Base-by-base conservation (phyloP, 2,888 invertebrate genomes). In the Eristalinus aeneus region DNA sequence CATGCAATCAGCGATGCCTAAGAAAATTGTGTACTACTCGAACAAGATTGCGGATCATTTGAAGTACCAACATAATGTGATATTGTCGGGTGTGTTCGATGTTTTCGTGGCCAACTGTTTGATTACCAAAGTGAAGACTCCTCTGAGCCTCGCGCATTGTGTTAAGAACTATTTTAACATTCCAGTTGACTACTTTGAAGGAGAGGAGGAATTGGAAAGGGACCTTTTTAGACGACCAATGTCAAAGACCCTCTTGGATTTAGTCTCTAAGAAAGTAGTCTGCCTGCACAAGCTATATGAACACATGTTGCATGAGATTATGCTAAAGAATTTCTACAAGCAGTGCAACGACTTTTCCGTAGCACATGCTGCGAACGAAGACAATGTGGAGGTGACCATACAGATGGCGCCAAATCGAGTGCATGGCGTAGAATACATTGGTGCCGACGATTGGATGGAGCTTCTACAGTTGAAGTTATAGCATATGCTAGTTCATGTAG, bases 221-320 rank as follows among this genome's bases (percentile, higher is more conserved):
- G 23, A 74, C 1, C 71, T 86, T 1, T 88, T 87, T 53, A 46
- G 73, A n/a, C 88, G 90, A 31, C 90, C 90, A 0, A 5, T 90
- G 4, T 11, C 80, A 1, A 74, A 82, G 3, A 12, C 20, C 2
- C 68, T 73, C n/a, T 68, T 88, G 5, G 80, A 88, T 20, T 39
- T 88, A 4, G 53, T 89, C 1, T 88, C 90, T 0, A 90, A 89
- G 61, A 89, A 89, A 71, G 88, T 75, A 0, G 74, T 89, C 20
- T 90, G 89, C 32, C 87, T 90, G 32, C 84, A 89, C 23, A 90
- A 90, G 63, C 82, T 90, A 2, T 89, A 90, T 72, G 90, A 90
- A 54, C 88, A 89, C 69, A 82, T 90, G 61, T 65, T 90, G 36
- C 90, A 90, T 54, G 89, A 90, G 54, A 88, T 89, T 58, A 89